Base-by-base conservation (phyloP, 2,113 vertebrate genomes). In the Psilopogon haemacephalus region DNA sequence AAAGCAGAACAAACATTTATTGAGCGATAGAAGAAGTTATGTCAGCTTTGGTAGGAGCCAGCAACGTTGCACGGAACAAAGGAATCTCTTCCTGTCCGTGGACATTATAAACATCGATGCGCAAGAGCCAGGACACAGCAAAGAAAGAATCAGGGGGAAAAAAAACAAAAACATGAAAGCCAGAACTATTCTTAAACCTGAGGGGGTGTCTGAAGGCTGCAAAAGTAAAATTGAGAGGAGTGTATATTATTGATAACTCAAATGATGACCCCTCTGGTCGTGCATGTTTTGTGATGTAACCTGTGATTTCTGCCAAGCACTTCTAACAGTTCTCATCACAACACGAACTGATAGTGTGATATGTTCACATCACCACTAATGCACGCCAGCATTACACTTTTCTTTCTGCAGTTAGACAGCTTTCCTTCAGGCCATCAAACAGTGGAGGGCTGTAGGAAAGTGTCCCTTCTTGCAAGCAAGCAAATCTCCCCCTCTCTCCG, bases 311-410 rank as follows among this genome's bases (percentile, higher is more conserved):
- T 93, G 91, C 83, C 93, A 94, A 86, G 94, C 94, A 90, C 84
- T 91, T 95, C 7, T 87, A 96, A 93, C 82, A 95, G 82, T 92
- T 92, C 89, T 94, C 92, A 92, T 95, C 91, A 95, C 91, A 94
- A 88, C 88, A 92, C 89, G 94, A 97, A 92, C 93, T 94, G 93
- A 94, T 91, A 96, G 92, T 90, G 94, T 95, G 94, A 95, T 94
- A 94, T 92, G 91, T 96, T 93, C 93, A 88, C 93, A 94, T 90
- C 88, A 69, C 92, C 86, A 73, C 86, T 85, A 73, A 97, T 81
- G 84, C 56, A 95, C 60, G 89, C 93, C 93, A 94, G 89, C 81
- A 94, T 85, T 96, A 94, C 95, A 95, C 91, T 95, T 95, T 58
- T 94, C 96, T 88, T 64, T 89, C 93, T 92, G 89, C 56, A 0